Percentiles rank a stretch among this genome's conserved stretches.
phyloP scores from a whole-genome alignment of 2,113 vertebrate genomes.

The Pterocles gutturalis region DNA sequence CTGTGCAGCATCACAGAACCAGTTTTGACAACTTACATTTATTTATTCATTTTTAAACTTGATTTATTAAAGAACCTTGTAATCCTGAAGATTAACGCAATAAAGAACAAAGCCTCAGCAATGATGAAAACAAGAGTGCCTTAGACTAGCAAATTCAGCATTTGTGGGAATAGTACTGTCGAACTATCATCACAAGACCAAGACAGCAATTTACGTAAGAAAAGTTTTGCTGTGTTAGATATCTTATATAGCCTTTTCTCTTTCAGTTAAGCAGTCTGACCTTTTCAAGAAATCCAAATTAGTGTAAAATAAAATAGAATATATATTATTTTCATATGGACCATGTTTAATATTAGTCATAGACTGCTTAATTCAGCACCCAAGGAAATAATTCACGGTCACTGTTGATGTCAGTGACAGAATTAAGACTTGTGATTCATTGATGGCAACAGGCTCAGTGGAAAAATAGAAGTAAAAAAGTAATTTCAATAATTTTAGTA shows the following conservation, averaged over 20 bases:
- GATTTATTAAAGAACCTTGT: neutral
- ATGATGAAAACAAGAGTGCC: neutral
- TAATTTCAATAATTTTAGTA: neutral
- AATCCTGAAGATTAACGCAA: neutral
- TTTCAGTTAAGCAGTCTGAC: neutral
- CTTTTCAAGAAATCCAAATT: neutral
- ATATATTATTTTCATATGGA: neutral
- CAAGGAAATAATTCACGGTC: neutral
- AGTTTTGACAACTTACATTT: neutral
- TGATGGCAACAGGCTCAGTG: neutral
- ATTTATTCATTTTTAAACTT: neutral
- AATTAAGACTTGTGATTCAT: neutral
- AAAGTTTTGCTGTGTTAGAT: neutral
- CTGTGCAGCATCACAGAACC: neutral
- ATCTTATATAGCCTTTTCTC: neutral
- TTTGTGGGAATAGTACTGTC: neutral
- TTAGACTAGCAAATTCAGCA: slow-evolving; percentile 13
- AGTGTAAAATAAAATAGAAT: neutral
- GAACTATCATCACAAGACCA: neutral
- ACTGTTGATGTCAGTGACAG: neutral
- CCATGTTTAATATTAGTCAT: neutral
- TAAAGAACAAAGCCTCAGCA: slow-evolving; percentile 18
- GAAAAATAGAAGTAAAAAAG: neutral
- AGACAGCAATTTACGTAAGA: neutral
- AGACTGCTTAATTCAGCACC: neutral